A percentile compares a stretch with the other conserved stretches of the same genome.
Evolutionary conservation across 2,888 invertebrate genomes (phyloP).

Genomic region (Erebia palarica): DNA sequence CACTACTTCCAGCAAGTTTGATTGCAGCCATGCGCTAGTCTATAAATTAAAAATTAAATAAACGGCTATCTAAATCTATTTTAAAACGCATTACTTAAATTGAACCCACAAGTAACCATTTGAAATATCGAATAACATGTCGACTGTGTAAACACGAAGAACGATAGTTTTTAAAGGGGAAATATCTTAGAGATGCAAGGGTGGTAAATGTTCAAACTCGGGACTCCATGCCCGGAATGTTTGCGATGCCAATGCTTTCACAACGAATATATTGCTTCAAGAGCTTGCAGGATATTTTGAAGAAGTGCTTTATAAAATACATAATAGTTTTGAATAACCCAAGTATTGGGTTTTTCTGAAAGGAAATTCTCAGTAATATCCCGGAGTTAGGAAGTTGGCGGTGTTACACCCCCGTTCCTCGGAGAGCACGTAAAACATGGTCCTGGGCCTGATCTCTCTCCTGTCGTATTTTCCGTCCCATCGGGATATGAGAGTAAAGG

Average conservation of each 20-base stretch:
- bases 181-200: slow-evolving; percentile 13
- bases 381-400: too few relatives aligned
- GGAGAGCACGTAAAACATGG: too few relatives aligned
- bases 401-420: too few relatives aligned
- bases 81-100: neutral
- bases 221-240: slow-evolving; percentile 3
- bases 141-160: neutral
- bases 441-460: too few relatives aligned
- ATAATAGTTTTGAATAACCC: too few relatives aligned
- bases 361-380: too few relatives aligned
- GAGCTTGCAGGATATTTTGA: neutral
- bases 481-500: too few relatives aligned
- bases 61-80: neutral
- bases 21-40: too few relatives aligned
- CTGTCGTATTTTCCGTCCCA: too few relatives aligned
- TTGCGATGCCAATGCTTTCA: slow-evolving; percentile 10
- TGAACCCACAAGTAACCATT: neutral
- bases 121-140: neutral
- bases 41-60: neutral
- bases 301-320: neutral
- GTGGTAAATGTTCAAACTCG: slow-evolving; percentile 6
- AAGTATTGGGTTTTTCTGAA: too few relatives aligned
- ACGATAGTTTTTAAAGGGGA: slow-evolving; percentile 14
- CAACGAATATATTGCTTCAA: neutral
- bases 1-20: too few relatives aligned